phyloP scores from a whole-genome alignment of 1,140 invertebrate genomes.

The Drosophila tropicalis region DNA sequence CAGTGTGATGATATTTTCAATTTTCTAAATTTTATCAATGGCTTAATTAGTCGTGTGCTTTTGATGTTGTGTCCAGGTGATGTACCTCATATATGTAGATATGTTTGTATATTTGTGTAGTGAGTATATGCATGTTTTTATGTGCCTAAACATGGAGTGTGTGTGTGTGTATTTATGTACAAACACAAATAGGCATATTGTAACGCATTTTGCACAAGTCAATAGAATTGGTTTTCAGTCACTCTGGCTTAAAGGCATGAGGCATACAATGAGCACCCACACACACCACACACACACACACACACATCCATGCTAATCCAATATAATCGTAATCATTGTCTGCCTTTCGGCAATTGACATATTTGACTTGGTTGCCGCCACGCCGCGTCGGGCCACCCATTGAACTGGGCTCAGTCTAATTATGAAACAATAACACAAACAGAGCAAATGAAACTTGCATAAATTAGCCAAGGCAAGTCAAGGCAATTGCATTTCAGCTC shows the following conservation, averaged over 20 bases:
- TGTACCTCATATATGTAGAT: slow-evolving; percentile 11
- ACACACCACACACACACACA: slow-evolving; percentile 21
- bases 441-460: slow-evolving; percentile 35
- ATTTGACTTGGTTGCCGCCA: slow-evolving; percentile 28
- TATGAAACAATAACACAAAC: slow-evolving; percentile 55
- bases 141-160: not conserved
- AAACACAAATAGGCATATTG: slow-evolving; percentile 32
- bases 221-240: slow-evolving; percentile 57
- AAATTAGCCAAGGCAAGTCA: slow-evolving; percentile 33
- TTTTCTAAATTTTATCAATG: slow-evolving; percentile 18
- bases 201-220: slow-evolving; percentile 60
- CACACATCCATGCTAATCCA: slow-evolving; percentile 7
- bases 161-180: slow-evolving; percentile 9
- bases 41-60: slow-evolving; percentile 61
- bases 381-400: slow-evolving; percentile 4
- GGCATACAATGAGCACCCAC: slow-evolving; percentile 32
- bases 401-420: slow-evolving; percentile 47
- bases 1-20: slow-evolving; percentile 7
- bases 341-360: slow-evolving; percentile 41
- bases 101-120: slow-evolving; percentile 17
- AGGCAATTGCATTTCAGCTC: not conserved
- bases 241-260: slow-evolving; percentile 29
- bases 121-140: not conserved
- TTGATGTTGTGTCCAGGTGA: slow-evolving; percentile 59
- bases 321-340: slow-evolving; percentile 1